Conservation (phyloP, 2,888 invertebrate genomes). For the Drosophila buzzatii region DNA sequence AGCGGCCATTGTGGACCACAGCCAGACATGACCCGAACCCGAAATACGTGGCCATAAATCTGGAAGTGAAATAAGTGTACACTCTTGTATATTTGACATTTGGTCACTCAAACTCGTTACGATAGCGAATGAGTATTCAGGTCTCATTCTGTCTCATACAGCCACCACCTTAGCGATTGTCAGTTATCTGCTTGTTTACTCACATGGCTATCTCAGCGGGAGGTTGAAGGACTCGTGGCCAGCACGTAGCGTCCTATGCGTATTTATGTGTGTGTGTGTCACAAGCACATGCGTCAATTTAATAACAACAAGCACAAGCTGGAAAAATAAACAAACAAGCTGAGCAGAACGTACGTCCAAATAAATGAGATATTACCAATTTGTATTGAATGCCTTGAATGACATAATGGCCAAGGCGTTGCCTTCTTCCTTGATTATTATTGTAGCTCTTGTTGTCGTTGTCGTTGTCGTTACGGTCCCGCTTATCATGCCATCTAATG, state of each 20-base stretch:
- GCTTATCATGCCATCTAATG: constrained; percentile 43
- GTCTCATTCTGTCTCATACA: neutral
- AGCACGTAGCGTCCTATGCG: constrained; percentile 45
- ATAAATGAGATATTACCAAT: constrained; percentile 80
- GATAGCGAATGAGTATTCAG: constrained; percentile 45
- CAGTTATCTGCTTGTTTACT: constrained; percentile 28
- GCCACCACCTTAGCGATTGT: neutral
- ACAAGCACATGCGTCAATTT: constrained; percentile 68
- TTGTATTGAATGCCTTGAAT: constrained; percentile 73
- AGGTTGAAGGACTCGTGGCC: constrained; percentile 48
- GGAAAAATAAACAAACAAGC: constrained; percentile 31
- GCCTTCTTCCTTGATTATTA: constrained; percentile 23
- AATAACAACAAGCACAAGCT: constrained; percentile 55
- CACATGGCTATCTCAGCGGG: constrained; percentile 33
- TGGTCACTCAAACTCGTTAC: constrained; percentile 76
- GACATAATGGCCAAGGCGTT: constrained; percentile 66
- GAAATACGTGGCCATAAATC: constrained; percentile 61
- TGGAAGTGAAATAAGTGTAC: constrained; percentile 78
- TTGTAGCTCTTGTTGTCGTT: constrained; percentile 20
- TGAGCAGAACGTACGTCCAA: constrained; percentile 38
- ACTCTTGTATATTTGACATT: constrained; percentile 76
- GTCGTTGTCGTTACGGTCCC: constrained; percentile 4
- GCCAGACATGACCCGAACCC: constrained; percentile 2
- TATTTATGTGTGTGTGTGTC: constrained; percentile 41
- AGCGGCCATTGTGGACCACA: constrained; percentile 6